Conservation (phyloP, 2,113 vertebrate genomes). For the Phyllostomus hastatus region DNA sequence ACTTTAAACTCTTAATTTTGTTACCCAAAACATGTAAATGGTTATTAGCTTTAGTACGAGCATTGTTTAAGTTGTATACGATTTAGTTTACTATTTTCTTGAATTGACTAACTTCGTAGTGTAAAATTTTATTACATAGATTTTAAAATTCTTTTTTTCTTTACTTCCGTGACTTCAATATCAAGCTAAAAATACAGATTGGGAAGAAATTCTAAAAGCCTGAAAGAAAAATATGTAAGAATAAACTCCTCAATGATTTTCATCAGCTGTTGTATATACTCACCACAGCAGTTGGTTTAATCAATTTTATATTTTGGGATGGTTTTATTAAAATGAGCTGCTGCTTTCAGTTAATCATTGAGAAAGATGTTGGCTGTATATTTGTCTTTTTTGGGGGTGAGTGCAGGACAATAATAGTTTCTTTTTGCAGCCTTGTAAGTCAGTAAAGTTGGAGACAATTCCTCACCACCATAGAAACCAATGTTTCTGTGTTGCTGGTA, state of each 20-base stretch:
- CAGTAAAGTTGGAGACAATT: neutral
- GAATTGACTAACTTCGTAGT: neutral
- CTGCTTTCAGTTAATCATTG: conserved; percentile 82
- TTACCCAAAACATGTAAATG: neutral
- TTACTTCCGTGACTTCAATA: conserved; percentile 39
- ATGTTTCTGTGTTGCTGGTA: neutral
- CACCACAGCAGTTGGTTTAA: conserved; percentile 83
- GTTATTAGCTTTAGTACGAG: neutral
- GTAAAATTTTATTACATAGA: conserved; percentile 24
- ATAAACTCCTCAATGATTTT: conserved; percentile 82
- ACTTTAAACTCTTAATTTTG: conserved; percentile 30
- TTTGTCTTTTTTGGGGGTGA: conserved; percentile 33
- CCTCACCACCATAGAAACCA: neutral
- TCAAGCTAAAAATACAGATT: conserved; percentile 59
- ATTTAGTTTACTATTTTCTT: conserved; percentile 28
- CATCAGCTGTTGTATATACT: conserved; percentile 80
- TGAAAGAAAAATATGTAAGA: conserved; percentile 74
- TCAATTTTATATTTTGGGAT: conserved; percentile 84
- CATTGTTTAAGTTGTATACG: neutral
- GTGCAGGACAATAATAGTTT: conserved; percentile 2
- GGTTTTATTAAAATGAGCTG: conserved; percentile 85
- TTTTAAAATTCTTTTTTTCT: neutral
- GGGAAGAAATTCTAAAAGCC: conserved; percentile 62
- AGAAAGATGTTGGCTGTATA: conserved; percentile 75
- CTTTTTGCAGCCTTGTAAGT: neutral